Evolutionary conservation across 2,113 vertebrate species (phyloP).

Genomic region (Misgurnus anguillicaudatus): DNA sequence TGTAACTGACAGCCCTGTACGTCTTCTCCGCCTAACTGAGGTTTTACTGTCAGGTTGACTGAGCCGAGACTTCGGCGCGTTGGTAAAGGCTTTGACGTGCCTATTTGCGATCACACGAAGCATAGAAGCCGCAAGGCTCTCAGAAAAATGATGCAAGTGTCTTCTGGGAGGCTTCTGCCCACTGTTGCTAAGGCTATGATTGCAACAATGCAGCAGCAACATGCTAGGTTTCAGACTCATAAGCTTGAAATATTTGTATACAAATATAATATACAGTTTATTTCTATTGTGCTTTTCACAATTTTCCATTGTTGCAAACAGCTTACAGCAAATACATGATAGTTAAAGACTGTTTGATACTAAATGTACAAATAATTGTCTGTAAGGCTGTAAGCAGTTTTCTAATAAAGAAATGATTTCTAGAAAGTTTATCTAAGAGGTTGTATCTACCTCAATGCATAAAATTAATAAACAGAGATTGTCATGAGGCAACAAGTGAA

Average conservation of each 20-base stretch:
- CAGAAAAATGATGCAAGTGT: slow-evolving; percentile 6
- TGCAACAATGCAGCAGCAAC: slow-evolving; percentile 1
- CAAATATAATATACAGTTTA: no score
- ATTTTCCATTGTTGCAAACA: no score
- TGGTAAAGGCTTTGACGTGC: neutral
- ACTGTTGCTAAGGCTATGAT: neutral
- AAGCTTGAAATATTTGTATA: no score
- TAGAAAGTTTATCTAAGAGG: no score
- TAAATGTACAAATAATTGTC: no score
- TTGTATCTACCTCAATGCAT: no score
- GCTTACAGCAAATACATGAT: no score
- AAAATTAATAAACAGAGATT: no score
- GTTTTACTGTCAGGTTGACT: slow-evolving; percentile 24
- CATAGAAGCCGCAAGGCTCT: neutral
- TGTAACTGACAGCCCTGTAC: slow-evolving; percentile 30
- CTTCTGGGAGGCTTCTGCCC: neutral
- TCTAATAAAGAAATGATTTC: no score
- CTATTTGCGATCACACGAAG: slow-evolving; percentile 12
- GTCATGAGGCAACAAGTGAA: slow-evolving; percentile 6
- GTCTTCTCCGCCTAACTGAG: slow-evolving; percentile 6
- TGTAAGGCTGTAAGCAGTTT: no score
- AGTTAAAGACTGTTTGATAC: no score
- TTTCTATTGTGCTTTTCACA: no score
- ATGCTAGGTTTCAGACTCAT: neutral
- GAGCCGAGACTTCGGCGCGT: slow-evolving; percentile 8